Percentiles rank a stretch among this genome's conserved stretches.
These are phyloP conservation scores for Himalopsyche japonica DNA, from an alignment of 2,888 invertebrate species.

Conservation along the genomic window DNA sequence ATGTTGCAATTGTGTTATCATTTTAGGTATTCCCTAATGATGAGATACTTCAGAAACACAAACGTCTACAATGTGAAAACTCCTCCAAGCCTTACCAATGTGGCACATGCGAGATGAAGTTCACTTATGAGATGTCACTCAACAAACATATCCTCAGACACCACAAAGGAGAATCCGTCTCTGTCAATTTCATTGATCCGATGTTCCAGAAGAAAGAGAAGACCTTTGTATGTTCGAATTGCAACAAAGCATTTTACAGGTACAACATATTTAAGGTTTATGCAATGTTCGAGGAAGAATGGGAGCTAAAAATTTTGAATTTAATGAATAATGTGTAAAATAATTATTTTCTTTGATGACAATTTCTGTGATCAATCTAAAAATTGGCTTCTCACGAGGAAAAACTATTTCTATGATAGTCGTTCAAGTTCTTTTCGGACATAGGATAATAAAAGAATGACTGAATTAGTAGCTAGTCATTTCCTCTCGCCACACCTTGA, in stretches of 20 bases:
- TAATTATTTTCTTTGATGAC: too few species aligned
- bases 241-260: conserved; percentile 65
- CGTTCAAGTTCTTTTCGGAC: too few species aligned
- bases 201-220: conserved; percentile 47
- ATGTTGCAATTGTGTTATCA: neutral
- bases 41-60: conserved; percentile 58
- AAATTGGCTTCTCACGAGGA: too few species aligned
- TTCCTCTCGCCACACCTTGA: too few species aligned
- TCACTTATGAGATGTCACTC: conserved; percentile 55
- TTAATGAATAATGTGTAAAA: too few species aligned
- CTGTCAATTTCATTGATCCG: conserved; percentile 51
- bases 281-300: too few species aligned
- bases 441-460: neutral
- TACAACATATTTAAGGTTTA: conserved; percentile 44
- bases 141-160: conserved; percentile 55
- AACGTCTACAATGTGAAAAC: conserved; percentile 46
- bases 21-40: conserved; percentile 54
- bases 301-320: too few species aligned
- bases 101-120: conserved; percentile 52
- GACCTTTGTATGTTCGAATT: conserved; percentile 63
- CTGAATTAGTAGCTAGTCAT: too few species aligned
- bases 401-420: too few species aligned
- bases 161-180: conserved; percentile 55
- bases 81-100: conserved; percentile 48
- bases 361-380: too few species aligned